Evolutionary conservation across 2,888 invertebrate genomes (phyloP).

Genomic region (Thera britannica): DNA sequence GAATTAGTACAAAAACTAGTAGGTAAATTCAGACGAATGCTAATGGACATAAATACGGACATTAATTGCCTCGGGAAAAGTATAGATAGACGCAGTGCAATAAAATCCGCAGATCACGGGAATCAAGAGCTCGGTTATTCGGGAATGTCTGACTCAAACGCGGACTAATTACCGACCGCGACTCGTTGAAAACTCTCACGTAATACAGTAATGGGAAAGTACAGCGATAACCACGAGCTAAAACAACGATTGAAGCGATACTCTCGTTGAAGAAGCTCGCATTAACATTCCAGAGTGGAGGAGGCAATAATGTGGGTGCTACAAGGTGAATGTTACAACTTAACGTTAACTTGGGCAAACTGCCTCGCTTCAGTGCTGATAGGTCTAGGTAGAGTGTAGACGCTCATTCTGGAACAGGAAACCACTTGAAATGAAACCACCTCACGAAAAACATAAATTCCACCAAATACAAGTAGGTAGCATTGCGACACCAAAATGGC

Average conservation of each 20-base stretch:
- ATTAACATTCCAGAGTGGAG: slow-evolving; percentile 66
- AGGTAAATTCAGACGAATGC: slow-evolving; percentile 18
- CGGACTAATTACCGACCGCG: slow-evolving; percentile 39
- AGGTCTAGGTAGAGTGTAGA: slow-evolving; percentile 53
- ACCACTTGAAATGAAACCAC: slow-evolving; percentile 16
- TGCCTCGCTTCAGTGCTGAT: slow-evolving; percentile 49
- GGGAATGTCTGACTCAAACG: slow-evolving; percentile 36
- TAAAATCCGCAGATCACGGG: slow-evolving; percentile 15
- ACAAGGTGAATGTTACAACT: slow-evolving; percentile 61
- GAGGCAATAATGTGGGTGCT: slow-evolving; percentile 69
- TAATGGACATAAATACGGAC: background rate
- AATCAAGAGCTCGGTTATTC: slow-evolving; percentile 26
- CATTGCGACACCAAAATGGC: too few species aligned
- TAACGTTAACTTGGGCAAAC: slow-evolving; percentile 56
- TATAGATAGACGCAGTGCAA: slow-evolving; percentile 14
- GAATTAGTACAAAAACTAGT: too few species aligned
- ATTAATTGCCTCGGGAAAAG: background rate
- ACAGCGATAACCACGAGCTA: slow-evolving; percentile 59
- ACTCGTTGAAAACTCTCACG: slow-evolving; percentile 54
- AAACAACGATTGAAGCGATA: slow-evolving; percentile 63
- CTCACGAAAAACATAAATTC: slow-evolving; percentile 12
- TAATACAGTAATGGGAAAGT: slow-evolving; percentile 67
- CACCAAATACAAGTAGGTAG: background rate
- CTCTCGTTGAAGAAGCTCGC: slow-evolving; percentile 56
- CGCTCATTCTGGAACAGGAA: slow-evolving; percentile 31